phyloP scores from a whole-genome alignment of 2,797 vertebrate species.

The Sparus aurata region DNA sequence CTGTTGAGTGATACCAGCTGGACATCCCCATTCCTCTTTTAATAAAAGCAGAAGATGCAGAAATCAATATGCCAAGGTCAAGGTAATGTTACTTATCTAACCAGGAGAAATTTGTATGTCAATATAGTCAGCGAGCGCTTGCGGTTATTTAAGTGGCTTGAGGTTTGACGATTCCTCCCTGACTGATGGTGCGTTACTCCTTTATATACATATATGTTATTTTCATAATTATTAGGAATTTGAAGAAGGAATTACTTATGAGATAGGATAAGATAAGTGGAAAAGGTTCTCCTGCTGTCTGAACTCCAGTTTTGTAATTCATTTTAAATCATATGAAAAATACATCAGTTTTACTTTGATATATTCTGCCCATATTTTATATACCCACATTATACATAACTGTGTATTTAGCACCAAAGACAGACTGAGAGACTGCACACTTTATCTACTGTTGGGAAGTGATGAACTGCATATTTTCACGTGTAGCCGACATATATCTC shows the following conservation, averaged over 20 bases:
- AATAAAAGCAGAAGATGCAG: slow-evolving; percentile 63
- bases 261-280: background rate
- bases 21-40: slow-evolving; percentile 65
- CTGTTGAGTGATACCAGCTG: slow-evolving; percentile 47
- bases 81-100: slow-evolving; percentile 74
- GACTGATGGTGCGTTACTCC: slow-evolving; percentile 31
- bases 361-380: background rate
- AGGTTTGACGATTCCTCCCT: slow-evolving; percentile 25
- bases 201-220: background rate
- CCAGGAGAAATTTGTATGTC: slow-evolving; percentile 73
- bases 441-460: slow-evolving; percentile 1
- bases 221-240: background rate
- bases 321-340: slow-evolving; percentile 13
- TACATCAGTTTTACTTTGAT: background rate
- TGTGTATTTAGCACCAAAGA: slow-evolving; percentile 4
- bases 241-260: background rate
- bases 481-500: slow-evolving; percentile 45
- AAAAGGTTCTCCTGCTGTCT: background rate
- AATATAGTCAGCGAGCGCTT: slow-evolving; percentile 65
- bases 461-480: slow-evolving; percentile 22
- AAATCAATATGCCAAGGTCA: slow-evolving; percentile 82
- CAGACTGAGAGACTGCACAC: background rate
- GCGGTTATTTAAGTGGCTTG: slow-evolving; percentile 43
- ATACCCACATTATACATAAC: background rate
- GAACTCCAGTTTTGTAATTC: background rate